Base-by-base conservation (phyloP, 2,797 vertebrate species). In the Chrosomus eos region DNA sequence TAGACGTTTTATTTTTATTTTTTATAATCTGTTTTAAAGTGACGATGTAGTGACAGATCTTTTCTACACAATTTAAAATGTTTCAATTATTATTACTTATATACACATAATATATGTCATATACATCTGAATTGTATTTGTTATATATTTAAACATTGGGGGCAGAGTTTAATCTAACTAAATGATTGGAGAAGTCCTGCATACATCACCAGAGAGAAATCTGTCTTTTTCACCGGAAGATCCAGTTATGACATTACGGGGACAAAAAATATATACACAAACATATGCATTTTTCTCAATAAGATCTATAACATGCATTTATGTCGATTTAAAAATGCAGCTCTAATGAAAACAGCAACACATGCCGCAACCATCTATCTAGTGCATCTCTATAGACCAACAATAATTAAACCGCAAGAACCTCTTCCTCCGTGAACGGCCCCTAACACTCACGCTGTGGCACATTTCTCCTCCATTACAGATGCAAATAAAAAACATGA, bases 401-500 rank as follows among this genome's bases (percentile, higher is more conserved):
- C 74, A 60, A 19, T 60, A 60, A 58, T 60, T 40, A 60, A 77
- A 28, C 36, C 9, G 74, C 73, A 40, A 60, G 55, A 77, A 19
- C 53, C 74, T 55, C 90, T 89, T 48, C 38, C 89, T 64, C 86
- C 85, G 86, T 64, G 55, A 85, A 36, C 75, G 80, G 77, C 77
- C 87, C 88, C 84, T 18, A 89, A 92, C 92, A 90, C 91, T 88
- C 86, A 85, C 33, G 71, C 53, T 67, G 80, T 67, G 21, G 64
- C 64, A 58, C 67, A 43, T 21, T 60, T 53, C 55, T 48, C 58
- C 31, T 73, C 87, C 82, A 93, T 94, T 92, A 93, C 80, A 73
- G 87, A 94, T 91, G 94, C 91, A 93, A 93, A 94, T 93, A 87
- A 89, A 91, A 84, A 71, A 84, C 74, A 94, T 93, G 90, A 90